phyloP scores from a whole-genome alignment of 1,140 invertebrate genomes.

The Drosophila grimshawi region DNA sequence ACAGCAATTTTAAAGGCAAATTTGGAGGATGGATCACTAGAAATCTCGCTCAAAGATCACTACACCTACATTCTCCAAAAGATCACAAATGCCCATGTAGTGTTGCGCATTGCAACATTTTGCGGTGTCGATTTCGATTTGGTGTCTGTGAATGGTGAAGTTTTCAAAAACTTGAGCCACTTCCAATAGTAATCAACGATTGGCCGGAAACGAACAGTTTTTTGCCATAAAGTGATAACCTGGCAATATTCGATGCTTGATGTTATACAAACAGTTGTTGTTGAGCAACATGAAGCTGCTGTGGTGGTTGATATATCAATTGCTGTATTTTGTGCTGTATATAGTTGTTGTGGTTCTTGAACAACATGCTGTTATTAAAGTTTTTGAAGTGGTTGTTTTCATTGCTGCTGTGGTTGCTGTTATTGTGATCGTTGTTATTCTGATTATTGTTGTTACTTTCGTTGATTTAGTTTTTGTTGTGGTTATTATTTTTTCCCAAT shows the following conservation, averaged over 20 bases:
- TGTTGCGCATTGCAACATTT: constrained; percentile 65
- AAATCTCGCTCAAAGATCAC: too few relatives aligned
- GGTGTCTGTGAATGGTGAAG: too few relatives aligned
- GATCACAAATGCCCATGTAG: constrained; percentile 72
- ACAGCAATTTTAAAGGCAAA: too few relatives aligned
- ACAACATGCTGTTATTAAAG: too few relatives aligned
- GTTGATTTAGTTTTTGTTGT: constrained; percentile 14
- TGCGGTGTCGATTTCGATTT: constrained; percentile 36
- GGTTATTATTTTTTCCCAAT: background rate
- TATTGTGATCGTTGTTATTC: background rate
- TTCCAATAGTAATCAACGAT: too few relatives aligned
- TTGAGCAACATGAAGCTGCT: too few relatives aligned
- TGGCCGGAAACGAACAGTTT: too few relatives aligned
- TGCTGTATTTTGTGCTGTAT: constrained; percentile 1
- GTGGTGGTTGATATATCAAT: constrained; percentile 38
- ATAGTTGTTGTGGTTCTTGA: background rate
- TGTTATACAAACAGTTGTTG: too few relatives aligned
- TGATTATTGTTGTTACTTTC: background rate
- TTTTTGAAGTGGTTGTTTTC: background rate
- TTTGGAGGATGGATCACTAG: too few relatives aligned
- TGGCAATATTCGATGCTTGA: too few relatives aligned
- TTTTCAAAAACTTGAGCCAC: too few relatives aligned
- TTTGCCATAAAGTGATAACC: too few relatives aligned
- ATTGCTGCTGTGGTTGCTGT: background rate
- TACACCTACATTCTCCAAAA: constrained; percentile 61